Base-by-base conservation (phyloP, 2,888 invertebrate genomes). In the Drosophila siamana region DNA sequence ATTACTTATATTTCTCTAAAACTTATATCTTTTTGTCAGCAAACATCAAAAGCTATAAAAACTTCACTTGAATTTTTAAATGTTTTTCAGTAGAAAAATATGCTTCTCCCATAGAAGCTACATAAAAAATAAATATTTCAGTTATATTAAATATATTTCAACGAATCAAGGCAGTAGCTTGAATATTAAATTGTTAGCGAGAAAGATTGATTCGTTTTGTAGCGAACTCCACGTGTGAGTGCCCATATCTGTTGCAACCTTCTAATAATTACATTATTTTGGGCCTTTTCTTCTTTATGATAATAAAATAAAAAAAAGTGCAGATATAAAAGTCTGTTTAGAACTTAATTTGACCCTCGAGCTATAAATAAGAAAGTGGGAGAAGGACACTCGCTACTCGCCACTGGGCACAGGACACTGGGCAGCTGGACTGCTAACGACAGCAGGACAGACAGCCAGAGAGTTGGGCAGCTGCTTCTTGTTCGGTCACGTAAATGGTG, bases 291-390 rank as follows among this genome's bases (percentile, higher is more conserved):
- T 36, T 28, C 22, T 24, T 51, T 24, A 41, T 33, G 33, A 55
- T 54, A 46, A 44, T 46, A 61, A 40, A 40, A 75, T 26, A 15
- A 26, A 36, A 44, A 51, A 60, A 66, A 38, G 76, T 56, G 44
- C 60, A 50, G 50, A 75, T 57, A 78, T 69, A 69, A 78, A 78
- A 57, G 78, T 78, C 65, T 69, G 74, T 30, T 69, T 55, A 59
- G 61, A 77, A 61, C 71, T 75, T 61, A 79, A 71, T 69, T 72
- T 83, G 84, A 83, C 86, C 88, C 83, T 80, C 72, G 69, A 67
- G 86, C 88, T 88, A 88, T 84, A 83, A 88, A 83, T 88, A 84
- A 68, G 65, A 62, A 16, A 66, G 62, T 44, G 62, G 16, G 55
- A 15, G 48, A 48, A 69, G 74, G 78, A 55, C 52, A 41, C 33